Percentiles rank a stretch among this genome's conserved stretches.
phyloP scores from a whole-genome alignment of 2,888 invertebrate species.

The Achlya flavicornis region DNA sequence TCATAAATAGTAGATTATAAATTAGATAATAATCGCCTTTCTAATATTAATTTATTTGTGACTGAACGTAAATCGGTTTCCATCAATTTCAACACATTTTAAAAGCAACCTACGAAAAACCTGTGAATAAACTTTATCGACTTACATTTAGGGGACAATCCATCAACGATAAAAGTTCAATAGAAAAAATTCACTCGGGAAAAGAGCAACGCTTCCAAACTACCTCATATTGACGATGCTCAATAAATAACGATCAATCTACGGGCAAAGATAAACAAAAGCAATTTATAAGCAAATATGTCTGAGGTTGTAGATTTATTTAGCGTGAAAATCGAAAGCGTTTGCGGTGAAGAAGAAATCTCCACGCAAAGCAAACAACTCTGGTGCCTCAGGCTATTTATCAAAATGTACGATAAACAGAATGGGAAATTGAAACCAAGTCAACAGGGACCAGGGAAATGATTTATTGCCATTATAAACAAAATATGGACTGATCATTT shows the following conservation, averaged over 20 bases:
- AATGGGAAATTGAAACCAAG: slow-evolving; percentile 81
- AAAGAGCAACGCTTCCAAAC: slow-evolving; percentile 14
- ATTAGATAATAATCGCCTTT: background rate
- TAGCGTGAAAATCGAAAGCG: slow-evolving; percentile 70
- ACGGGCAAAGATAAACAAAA: slow-evolving; percentile 65
- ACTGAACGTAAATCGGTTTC: background rate
- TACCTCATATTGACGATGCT: slow-evolving; percentile 7
- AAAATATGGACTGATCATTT: slow-evolving; percentile 80
- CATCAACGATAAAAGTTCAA: slow-evolving; percentile 11
- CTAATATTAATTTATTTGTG: background rate
- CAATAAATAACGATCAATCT: slow-evolving; percentile 66
- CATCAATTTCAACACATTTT: background rate
- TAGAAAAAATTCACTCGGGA: slow-evolving; percentile 15
- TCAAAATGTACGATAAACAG: slow-evolving; percentile 80
- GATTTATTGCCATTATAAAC: slow-evolving; percentile 81
- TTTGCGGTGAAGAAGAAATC: slow-evolving; percentile 59
- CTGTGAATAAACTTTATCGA: background rate
- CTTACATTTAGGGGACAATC: background rate
- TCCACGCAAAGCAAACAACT: slow-evolving; percentile 68
- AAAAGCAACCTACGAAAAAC: background rate
- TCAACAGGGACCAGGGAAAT: slow-evolving; percentile 74
- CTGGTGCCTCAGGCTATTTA: slow-evolving; percentile 71
- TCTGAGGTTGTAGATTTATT: slow-evolving; percentile 75
- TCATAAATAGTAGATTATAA: background rate
- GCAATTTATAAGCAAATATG: slow-evolving; percentile 73